Conservation (phyloP, 2,888 invertebrate species). For the Eupithecia exiguata region DNA sequence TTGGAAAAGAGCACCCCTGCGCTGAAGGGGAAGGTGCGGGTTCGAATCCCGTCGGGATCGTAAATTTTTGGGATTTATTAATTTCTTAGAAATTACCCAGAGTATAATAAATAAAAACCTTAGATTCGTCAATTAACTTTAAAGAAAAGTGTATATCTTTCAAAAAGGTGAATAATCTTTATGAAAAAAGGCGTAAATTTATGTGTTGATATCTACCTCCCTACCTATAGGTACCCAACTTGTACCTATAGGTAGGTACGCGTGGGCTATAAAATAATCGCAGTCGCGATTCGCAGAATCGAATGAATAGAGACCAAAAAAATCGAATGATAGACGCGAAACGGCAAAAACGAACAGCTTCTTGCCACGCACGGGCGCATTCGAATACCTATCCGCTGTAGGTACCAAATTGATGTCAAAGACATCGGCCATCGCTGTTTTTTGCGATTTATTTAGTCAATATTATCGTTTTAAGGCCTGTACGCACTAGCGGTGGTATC, state of each 20-base stretch:
- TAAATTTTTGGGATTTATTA: too few relatives aligned
- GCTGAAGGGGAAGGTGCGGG: too few relatives aligned
- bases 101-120: too few relatives aligned
- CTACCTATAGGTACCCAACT: not conserved
- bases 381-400: conserved; percentile 10
- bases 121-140: too few relatives aligned
- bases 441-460: conserved; percentile 19
- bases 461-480: not conserved
- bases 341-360: conserved; percentile 51
- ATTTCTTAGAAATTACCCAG: too few relatives aligned
- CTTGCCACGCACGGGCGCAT: conserved; percentile 57
- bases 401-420: conserved; percentile 56
- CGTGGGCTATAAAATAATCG: not conserved
- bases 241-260: too few relatives aligned
- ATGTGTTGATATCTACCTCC: too few relatives aligned
- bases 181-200: too few relatives aligned
- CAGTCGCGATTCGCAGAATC: conserved; percentile 47
- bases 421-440: conserved; percentile 48
- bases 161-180: too few relatives aligned
- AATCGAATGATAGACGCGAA: conserved; percentile 35
- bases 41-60: too few relatives aligned
- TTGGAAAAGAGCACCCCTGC: too few relatives aligned
- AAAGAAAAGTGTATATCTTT: too few relatives aligned
- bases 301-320: conserved; percentile 38
- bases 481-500: not conserved